phyloP scores from a whole-genome alignment of 2,113 vertebrate species.

The Pseudorectes ferrugineus region DNA sequence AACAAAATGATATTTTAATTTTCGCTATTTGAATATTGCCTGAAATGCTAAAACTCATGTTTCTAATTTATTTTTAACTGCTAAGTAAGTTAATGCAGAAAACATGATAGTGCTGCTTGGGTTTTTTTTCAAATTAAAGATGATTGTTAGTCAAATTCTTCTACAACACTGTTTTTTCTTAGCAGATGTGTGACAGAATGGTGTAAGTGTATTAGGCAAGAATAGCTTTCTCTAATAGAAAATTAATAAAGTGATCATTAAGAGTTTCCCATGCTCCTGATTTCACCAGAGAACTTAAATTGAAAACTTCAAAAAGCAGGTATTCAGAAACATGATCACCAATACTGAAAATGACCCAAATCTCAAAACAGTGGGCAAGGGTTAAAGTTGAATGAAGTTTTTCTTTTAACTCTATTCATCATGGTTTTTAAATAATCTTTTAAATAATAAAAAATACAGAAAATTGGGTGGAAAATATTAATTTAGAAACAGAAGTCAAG shows the following conservation, averaged over 20 bases:
- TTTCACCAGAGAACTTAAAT: not conserved
- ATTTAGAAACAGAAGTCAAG: not conserved
- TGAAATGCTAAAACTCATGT: not conserved
- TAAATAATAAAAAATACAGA: not conserved
- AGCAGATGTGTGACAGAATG: not conserved
- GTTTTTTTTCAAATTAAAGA: not conserved
- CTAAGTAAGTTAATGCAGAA: not conserved
- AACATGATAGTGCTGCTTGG: not conserved
- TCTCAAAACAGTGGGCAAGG: not conserved
- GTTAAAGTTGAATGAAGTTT: not conserved
- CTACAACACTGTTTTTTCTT: not conserved
- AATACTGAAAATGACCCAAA: not conserved
- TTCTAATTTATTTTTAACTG: not conserved
- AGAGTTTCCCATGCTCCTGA: not conserved
- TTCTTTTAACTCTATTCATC: not conserved
- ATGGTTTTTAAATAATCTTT: not conserved
- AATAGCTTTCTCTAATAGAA: not conserved
- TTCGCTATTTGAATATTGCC: not conserved
- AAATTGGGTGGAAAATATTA: not conserved
- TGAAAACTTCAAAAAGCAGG: not conserved
- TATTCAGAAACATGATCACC: not conserved
- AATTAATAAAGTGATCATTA: not conserved
- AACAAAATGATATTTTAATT: conserved; percentile 53
- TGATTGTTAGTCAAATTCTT: not conserved
- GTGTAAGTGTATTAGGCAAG: not conserved